These are phyloP conservation scores for Catharus fuscescens DNA, from an alignment of 2,113 vertebrate species.

Conservation along the genomic window DNA sequence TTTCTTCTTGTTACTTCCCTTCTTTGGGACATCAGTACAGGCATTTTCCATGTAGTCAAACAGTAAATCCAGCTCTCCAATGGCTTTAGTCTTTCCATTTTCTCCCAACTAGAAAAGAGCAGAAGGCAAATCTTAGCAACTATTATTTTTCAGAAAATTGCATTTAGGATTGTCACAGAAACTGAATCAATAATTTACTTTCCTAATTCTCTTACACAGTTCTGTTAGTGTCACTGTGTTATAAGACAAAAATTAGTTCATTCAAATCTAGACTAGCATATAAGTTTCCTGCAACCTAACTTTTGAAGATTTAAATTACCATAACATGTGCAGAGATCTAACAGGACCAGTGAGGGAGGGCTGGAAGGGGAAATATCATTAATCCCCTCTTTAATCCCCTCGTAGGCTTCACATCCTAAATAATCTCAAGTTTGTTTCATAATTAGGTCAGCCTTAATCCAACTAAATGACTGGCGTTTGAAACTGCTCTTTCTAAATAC, in stretches of 20 bases:
- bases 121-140: not conserved
- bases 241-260: not conserved
- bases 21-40: conserved; percentile 48
- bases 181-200: not conserved
- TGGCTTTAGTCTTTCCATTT: conserved; percentile 77
- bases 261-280: not conserved
- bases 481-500: not conserved
- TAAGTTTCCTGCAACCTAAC: not conserved
- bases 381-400: not conserved
- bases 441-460: not conserved
- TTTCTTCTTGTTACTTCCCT: conserved; percentile 17
- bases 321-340: not conserved
- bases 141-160: not conserved
- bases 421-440: not conserved
- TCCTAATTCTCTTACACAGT: not conserved
- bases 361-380: not conserved
- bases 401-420: not conserved
- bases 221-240: not conserved
- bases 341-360: not conserved
- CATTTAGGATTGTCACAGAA: not conserved
- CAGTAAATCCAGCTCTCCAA: conserved; percentile 82
- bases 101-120: conserved; percentile 71
- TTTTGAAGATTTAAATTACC: not conserved
- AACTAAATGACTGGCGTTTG: not conserved
- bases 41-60: conserved; percentile 59